A percentile compares a stretch with the other conserved stretches of the same genome.
These are phyloP conservation scores for Conger conger DNA, from an alignment of 2,113 vertebrate genomes.

Conservation along the genomic window DNA sequence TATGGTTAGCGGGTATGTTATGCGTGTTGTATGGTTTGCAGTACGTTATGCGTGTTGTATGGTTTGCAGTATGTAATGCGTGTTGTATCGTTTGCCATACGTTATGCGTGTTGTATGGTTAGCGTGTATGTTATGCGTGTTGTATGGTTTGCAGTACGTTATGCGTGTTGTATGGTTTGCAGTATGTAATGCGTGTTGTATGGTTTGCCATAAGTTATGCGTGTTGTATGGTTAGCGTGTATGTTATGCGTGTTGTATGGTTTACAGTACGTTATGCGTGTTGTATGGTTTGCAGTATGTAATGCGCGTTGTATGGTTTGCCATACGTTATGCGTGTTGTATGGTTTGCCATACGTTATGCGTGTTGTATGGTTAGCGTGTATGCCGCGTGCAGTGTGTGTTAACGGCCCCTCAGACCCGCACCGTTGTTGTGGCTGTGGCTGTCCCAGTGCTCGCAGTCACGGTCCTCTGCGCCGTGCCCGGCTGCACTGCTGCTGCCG, in stretches of 20 bases:
- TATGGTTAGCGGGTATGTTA: background rate
- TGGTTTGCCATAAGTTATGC: too few relatives aligned
- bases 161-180: background rate
- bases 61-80: background rate
- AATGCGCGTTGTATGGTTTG: too few relatives aligned
- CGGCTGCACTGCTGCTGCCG: conserved; percentile 78
- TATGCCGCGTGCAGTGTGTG: background rate
- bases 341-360: too few relatives aligned
- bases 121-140: background rate
- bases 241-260: background rate
- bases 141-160: too few relatives aligned
- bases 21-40: background rate
- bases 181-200: background rate
- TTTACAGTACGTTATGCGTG: too few relatives aligned
- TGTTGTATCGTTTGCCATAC: too few relatives aligned
- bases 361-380: background rate
- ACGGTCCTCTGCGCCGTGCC: conserved; percentile 79
- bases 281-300: background rate
- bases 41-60: background rate
- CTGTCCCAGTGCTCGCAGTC: conserved; percentile 66
- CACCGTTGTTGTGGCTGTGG: conserved; percentile 80
- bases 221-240: background rate
- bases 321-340: too few relatives aligned
- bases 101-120: background rate
- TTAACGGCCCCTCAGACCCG: conserved; percentile 51